Percentiles rank a stretch among this genome's conserved stretches.
phyloP scores from a whole-genome alignment of 2,797 vertebrate genomes.

The Artibeus lituratus region DNA sequence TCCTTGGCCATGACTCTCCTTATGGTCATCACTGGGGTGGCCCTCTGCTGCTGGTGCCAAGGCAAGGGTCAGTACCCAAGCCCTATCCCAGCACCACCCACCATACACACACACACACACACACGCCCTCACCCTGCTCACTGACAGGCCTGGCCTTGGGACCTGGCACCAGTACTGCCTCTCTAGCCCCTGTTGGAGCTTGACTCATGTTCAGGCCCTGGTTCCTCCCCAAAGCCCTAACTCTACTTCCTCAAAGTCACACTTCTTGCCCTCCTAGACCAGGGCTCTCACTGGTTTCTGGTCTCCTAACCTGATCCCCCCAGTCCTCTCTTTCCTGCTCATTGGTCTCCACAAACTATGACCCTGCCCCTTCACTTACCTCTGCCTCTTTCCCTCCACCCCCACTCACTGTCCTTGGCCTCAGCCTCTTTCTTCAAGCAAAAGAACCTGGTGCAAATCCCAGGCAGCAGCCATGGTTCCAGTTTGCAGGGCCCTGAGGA shows the following conservation, averaged over 20 bases:
- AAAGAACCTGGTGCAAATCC: conserved; percentile 90
- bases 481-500: conserved; percentile 83
- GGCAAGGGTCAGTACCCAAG: conserved; percentile 80
- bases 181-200: neutral
- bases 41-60: conserved; percentile 89
- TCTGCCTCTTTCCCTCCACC: neutral
- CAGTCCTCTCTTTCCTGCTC: neutral
- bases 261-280: too few relatives aligned
- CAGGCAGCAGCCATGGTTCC: conserved; percentile 89
- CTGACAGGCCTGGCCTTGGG: neutral
- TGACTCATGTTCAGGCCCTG: neutral
- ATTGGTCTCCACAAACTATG: neutral
- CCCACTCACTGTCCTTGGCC: conserved; percentile 63
- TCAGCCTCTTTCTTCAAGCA: conserved; percentile 90
- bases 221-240: neutral
- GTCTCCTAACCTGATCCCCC: neutral
- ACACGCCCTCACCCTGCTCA: neutral
- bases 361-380: neutral
- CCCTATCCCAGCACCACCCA: rapidly evolving
- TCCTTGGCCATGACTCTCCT: conserved; percentile 87
- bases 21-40: conserved; percentile 86
- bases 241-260: neutral
- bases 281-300: neutral
- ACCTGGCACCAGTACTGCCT: neutral
- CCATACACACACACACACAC: neutral